Evolutionary conservation across 2,113 vertebrate species (phyloP).

Genomic region (Corynorhinus townsendii): DNA sequence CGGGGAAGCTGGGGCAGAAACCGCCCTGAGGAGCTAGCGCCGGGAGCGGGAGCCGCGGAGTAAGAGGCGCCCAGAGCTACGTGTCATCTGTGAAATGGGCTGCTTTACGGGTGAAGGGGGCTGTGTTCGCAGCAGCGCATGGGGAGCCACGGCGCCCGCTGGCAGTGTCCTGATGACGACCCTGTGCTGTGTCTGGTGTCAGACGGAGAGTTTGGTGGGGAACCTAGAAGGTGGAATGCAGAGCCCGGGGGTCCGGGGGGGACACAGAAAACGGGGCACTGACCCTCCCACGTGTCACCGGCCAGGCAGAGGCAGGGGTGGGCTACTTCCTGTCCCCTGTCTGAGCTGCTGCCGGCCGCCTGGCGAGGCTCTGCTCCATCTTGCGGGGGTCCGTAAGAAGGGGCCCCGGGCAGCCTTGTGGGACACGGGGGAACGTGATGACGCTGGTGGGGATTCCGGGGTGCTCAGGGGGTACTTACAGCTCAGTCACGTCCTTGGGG

Average conservation of each 20-base stretch:
- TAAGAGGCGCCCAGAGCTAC: not conserved
- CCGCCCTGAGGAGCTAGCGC: not conserved
- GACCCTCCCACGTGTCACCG: not conserved
- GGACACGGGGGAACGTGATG: not conserved
- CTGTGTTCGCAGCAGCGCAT: accelerated
- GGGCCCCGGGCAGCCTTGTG: not conserved
- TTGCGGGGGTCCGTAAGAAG: no score
- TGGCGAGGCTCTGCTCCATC: not conserved
- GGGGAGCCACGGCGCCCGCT: not conserved
- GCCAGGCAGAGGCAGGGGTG: not conserved
- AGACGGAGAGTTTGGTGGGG: not conserved
- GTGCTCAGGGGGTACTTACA: slow-evolving; percentile 84
- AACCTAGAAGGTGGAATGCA: not conserved
- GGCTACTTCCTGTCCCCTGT: not conserved
- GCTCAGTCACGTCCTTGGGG: slow-evolving; percentile 96
- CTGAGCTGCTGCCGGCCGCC: accelerated
- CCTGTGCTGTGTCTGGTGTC: not conserved
- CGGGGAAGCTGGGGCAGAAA: not conserved
- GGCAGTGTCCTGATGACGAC: accelerated
- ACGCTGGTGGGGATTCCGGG: accelerated
- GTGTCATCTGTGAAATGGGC: no score
- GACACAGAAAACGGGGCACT: accelerated
- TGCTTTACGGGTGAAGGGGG: not conserved
- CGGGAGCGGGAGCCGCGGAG: not conserved
- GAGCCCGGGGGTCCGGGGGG: accelerated